phyloP scores from a whole-genome alignment of 2,113 vertebrate genomes.

The Chiloscyllium plagiosum region DNA sequence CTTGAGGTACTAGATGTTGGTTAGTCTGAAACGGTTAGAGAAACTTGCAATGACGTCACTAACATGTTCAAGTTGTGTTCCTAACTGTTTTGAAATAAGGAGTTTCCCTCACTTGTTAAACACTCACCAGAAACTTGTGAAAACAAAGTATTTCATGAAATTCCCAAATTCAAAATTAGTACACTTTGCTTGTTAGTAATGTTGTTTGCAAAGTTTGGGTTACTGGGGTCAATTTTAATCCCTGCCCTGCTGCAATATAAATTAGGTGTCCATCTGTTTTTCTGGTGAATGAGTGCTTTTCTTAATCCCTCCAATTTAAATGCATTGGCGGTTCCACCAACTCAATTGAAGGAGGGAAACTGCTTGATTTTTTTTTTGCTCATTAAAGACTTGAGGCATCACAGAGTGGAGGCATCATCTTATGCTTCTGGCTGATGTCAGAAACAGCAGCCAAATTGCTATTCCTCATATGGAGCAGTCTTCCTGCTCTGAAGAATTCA shows the following conservation, averaged over 20 bases:
- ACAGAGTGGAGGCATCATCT: background rate
- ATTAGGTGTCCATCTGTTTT: background rate
- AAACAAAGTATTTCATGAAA: background rate
- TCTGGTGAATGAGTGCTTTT: background rate
- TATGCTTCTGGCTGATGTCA: background rate
- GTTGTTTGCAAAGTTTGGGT: background rate
- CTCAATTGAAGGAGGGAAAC: background rate
- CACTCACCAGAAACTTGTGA: background rate
- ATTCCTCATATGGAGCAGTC: background rate
- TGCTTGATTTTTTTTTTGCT: background rate
- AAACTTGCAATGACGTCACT: background rate
- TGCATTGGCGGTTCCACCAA: background rate
- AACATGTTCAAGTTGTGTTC: background rate
- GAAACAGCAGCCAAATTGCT: slow-evolving; percentile 5
- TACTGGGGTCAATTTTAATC: background rate
- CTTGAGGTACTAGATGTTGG: too few relatives aligned
- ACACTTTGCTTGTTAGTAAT: background rate
- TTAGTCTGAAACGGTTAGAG: background rate
- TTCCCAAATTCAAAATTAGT: background rate
- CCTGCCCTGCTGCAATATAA: background rate
- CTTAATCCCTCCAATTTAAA: background rate
- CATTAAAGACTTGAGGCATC: background rate
- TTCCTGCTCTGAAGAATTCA: slow-evolving; percentile 22
- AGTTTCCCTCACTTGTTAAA: background rate
- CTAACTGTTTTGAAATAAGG: background rate